Base-by-base conservation (phyloP, 2,113 vertebrate genomes). In the Dunckerocampus dactyliophorus region DNA sequence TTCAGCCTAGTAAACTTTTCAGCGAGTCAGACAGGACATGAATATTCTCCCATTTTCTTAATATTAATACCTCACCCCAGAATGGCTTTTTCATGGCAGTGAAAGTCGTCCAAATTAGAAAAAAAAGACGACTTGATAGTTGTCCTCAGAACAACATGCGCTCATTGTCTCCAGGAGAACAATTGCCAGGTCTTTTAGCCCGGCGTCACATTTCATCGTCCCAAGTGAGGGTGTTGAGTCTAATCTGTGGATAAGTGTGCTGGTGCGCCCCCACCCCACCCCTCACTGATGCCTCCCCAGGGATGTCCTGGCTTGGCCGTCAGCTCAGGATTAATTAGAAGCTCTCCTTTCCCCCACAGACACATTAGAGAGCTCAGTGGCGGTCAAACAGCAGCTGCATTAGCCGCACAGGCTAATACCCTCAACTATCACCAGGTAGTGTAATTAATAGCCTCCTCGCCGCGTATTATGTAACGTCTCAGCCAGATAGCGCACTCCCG, bases 281-380 rank as follows among this genome's bases (percentile, higher is more conserved):
- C 24, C 17, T 12, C 86, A 78, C 80, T 84, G 88, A 82, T 84
- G 84, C 83, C 76, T 92, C 94, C 54, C 88, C 91, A 61, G 46
- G 92, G 94, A 93, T 78, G 86, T 70, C 75, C 90, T 90, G 89
- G 92, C 92, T 92, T 92, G 91, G 90, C 92, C 91, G 92, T 93
- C 94, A 94, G 92, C 91, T 85, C 92, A 94, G 92, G 94, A 95
- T 95, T 98, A 94, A 97, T 96, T 97, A 95, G 93, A 90, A 89
- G 71, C 82, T 80, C 71, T 64, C 1, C 48, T 10, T 71, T 94
- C 94, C 54, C 92, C 93, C 48, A 85, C 86, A 92, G 93, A 92
- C 89, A 85, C 89, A 91, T 92, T 92, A 91, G 91, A 65, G 89
- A 92, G 92, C 90, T 82, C 66, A 89, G 89, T 75, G 88, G 73